Evolutionary conservation across 2,888 invertebrate genomes (phyloP), one percentile per base, ranked within the genome.

Genomic region (Epicampocera succincta): DNA sequence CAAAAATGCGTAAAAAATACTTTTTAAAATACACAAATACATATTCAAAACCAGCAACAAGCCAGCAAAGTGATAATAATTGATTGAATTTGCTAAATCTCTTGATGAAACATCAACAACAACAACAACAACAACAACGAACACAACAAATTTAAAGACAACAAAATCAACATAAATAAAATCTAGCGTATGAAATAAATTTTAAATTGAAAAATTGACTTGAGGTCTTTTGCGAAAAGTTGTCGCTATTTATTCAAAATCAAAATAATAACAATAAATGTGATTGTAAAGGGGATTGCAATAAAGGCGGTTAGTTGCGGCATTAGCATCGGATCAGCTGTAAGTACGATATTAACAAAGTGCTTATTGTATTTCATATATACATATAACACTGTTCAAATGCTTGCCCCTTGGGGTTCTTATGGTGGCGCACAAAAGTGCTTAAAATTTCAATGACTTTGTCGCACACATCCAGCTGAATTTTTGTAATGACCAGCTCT

Each of bases 151-250:
- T 3, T 21, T 13, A 21, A 61, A 29, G 48, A 33, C 33, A 17
- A 46, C 44, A 8, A 46, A 63, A 58, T 29, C 44, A 60, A 25
- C 13, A 48, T 19, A 75, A 3, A 29, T 29, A 29, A 29, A 68
- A 76, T 60, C 52, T 60, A 52, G 75, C 68, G 61, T 68, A 76
- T 76, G 65, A 72, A 72, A 72, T 60, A 48, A 77, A 65, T 33
- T 71, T 42, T 78, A 58, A 78, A 78, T 78, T 78, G 72, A 60
- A 78, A 78, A 72, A 78, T 78, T 78, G 52, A 52, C 58, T 65
- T 58, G 65, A 78, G 65, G 78, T 58, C 65, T 58, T 52, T 44
- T 11, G 15, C 58, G 50, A 65, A 56, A 29, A 52, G 29, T 19
- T 69, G 29, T 29, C 25, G n/a, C 9, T 29, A 44, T 44, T 44